Evolutionary conservation across 2,113 vertebrate genomes (phyloP), one percentile per base, ranked within the genome.

Genomic region (Dicaeum eximium): DNA sequence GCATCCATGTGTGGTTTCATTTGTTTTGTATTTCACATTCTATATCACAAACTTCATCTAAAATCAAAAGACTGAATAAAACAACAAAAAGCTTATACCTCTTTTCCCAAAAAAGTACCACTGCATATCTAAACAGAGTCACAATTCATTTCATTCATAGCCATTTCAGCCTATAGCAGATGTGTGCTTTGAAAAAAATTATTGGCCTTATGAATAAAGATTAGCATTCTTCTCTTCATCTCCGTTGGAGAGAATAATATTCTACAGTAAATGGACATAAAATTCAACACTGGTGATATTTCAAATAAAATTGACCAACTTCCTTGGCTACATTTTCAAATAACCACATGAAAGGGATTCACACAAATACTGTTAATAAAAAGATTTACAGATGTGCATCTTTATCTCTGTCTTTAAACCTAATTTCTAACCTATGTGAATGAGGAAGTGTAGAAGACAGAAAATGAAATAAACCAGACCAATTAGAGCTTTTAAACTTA

Each of bases 121-220:
- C 61, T 73, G 42, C 40, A 69, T 94, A 88, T 54, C 61, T 80
- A 92, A 97, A 96, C 77, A 92, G 93, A 97, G 57, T 93, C 73
- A 85, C 62, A 88, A 80, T 95, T 95, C 37, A 73, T 82, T 84
- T 92, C 74, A n/a, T 80, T 93, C 71, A 44, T 21, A 78, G 79
- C 44, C 84, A 94, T 88, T 96, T 94, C 74, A 96, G 78, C 75
- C 72, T 96, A 96, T 82, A 95, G 67, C 83, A 96, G 91, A 96
- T 95, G 81, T 83, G 58, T 80, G 54, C 80, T 97, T 96, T 91
- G 90, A 96, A 96, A 58, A 93, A 96, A 94, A 88, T 72, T 96
- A 96, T 95, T 96, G 0, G 66, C 61, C 78, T 97, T 94, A 97
- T 97, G 97, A 97, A 97, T 97, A 98, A 97, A 97, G 80, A 98